These are phyloP conservation scores for Camelus bactrianus DNA, from an alignment of 2,113 vertebrate species.

Conservation along the genomic window DNA sequence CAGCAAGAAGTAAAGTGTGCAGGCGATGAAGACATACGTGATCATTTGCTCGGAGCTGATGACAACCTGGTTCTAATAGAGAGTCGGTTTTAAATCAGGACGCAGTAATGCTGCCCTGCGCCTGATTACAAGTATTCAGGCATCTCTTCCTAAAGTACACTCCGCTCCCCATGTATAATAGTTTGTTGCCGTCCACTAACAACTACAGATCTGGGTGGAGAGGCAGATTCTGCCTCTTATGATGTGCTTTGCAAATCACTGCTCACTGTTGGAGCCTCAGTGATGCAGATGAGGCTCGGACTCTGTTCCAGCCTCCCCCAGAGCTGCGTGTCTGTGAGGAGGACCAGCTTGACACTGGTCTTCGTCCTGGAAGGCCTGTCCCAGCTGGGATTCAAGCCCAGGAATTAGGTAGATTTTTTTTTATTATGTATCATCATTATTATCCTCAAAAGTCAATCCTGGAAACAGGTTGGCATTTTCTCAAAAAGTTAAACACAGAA, in stretches of 20 bases:
- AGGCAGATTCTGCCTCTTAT: not conserved
- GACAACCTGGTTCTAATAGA: constrained; percentile 71
- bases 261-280: not conserved
- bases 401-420: not conserved
- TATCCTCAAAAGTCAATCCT: not conserved
- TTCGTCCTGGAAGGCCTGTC: not conserved
- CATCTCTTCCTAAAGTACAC: not conserved
- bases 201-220: not conserved
- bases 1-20: constrained; percentile 67
- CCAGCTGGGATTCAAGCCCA: not conserved
- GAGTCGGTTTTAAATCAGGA: constrained; percentile 69
- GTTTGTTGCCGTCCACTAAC: not conserved
- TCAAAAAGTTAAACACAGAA: not conserved
- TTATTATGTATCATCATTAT: not conserved
- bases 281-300: not conserved
- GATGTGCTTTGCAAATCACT: not conserved
- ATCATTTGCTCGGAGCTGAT: constrained; percentile 48
- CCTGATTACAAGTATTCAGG: constrained; percentile 38
- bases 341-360: not conserved
- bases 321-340: not conserved
- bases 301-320: not conserved
- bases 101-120: constrained; percentile 47
- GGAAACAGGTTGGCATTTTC: not conserved
- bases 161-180: fast-evolving
- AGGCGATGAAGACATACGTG: constrained; percentile 76